Base-by-base conservation (phyloP, 2,888 invertebrate genomes). In the Tricholauxania praeusta region DNA sequence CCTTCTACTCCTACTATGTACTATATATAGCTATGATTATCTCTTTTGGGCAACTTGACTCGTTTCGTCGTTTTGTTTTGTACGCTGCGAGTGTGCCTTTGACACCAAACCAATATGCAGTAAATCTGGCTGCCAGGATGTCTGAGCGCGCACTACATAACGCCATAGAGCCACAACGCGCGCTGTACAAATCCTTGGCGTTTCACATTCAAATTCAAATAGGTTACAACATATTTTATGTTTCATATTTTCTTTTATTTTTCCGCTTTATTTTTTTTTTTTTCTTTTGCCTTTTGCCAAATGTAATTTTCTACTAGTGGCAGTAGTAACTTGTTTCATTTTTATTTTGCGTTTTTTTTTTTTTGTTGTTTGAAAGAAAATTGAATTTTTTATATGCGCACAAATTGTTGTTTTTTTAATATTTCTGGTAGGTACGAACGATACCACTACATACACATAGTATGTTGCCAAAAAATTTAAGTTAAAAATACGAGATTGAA, bases 21-120 rank as follows among this genome's bases (percentile, higher is more conserved):
- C 57, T 22, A 7, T 39, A 39, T 22, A 6, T 39, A 39, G 6
- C 64, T 22, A 32, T 14, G 68, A 59, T 59, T 59, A 68, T 68
- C 68, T 57, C 19, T 19, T 15, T 48, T 22, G 59, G 15, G 19
- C 55, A 39, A 19, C 57, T 57, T 19, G 22, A 39, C 39, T 12
- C 19, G 12, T 57, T 57, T 57, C n/a, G 57, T 57, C 17, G 14
- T 59, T 12, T 17, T 32, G 59, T n/a, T 48, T 39, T 62, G 51
- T 63, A 19, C 51, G 62, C 49, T 59, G 48, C 48, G 68, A 48
- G 8, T 80, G 82, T 84, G 85, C 81, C 83, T 84, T 84, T 86
- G 86, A 86, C 85, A 85, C 82, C 84, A 79, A 85, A 83, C 86
- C 85, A 86, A 86, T 86, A 86, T 85, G 85, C 86, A 86, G 86